Evolutionary conservation across 1,140 invertebrate genomes (phyloP).

Genomic region (Anastatus disparis): DNA sequence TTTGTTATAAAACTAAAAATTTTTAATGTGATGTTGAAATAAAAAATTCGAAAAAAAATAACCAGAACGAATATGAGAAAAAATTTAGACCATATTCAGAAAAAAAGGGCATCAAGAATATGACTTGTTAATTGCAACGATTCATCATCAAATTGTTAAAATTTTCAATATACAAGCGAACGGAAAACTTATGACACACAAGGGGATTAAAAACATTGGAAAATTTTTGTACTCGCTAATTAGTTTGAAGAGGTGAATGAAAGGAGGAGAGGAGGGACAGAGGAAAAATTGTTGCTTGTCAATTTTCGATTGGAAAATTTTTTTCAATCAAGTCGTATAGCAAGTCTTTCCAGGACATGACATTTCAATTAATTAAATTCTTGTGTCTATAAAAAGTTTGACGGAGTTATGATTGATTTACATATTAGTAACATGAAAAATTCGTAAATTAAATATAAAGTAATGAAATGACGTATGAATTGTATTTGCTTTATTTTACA

Average conservation of each 20-base stretch:
- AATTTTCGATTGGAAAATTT: conserved; percentile 7
- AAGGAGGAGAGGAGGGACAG: too few species aligned
- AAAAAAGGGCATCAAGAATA: not conserved
- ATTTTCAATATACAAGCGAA: not conserved
- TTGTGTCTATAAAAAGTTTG: not conserved
- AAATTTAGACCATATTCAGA: too few species aligned
- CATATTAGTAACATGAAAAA: not conserved
- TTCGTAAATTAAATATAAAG: not conserved
- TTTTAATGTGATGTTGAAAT: too few species aligned
- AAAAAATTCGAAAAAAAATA: too few species aligned
- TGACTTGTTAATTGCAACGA: not conserved
- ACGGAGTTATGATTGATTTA: conserved; percentile 10
- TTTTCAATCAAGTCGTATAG: not conserved
- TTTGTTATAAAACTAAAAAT: too few species aligned
- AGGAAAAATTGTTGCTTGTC: not conserved
- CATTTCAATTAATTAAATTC: conserved; percentile 19
- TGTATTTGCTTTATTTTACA: too few species aligned
- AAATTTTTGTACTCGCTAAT: conserved; percentile 12
- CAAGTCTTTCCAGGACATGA: not conserved
- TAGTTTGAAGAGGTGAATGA: too few species aligned
- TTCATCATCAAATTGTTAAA: not conserved
- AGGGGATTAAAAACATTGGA: not conserved
- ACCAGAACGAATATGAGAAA: too few species aligned
- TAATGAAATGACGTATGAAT: not conserved
- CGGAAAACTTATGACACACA: not conserved